These are phyloP conservation scores for Siderastrea siderea DNA, from an alignment of 92 coral and sea anemone species.

Conservation along the genomic window DNA sequence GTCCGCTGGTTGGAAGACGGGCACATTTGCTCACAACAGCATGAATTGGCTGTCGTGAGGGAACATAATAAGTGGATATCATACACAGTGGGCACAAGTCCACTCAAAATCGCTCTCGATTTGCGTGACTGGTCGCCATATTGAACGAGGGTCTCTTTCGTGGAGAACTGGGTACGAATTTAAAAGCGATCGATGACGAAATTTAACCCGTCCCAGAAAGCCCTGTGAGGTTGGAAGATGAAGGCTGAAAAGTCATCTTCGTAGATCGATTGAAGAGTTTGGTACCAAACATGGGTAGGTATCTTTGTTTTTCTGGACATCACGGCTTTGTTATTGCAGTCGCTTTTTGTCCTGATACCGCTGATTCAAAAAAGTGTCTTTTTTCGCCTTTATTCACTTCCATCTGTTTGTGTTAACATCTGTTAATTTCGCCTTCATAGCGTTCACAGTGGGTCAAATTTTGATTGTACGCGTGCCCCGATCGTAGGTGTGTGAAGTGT, in stretches of 20 bases:
- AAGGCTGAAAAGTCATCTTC: not conserved
- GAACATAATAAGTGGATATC: conserved; percentile 31
- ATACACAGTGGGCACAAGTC: conserved; percentile 19
- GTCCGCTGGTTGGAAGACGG: conserved; percentile 44
- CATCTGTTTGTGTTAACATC: conserved; percentile 8
- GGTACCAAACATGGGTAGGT: conserved; percentile 23
- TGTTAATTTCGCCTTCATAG: conserved; percentile 17
- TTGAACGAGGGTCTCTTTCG: conserved; percentile 2
- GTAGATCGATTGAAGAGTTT: not conserved
- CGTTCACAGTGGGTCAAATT: conserved; percentile 7
- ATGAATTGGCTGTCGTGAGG: conserved; percentile 44
- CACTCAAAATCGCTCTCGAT: conserved; percentile 14
- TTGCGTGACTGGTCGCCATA: conserved; percentile 37
- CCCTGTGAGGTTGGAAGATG: conserved; percentile 6
- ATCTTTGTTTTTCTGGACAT: conserved; percentile 34
- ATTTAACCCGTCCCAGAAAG: conserved; percentile 10
- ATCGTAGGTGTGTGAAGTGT: too few relatives aligned
- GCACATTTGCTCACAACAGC: conserved; percentile 47
- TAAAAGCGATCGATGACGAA: not conserved
- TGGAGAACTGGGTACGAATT: conserved; percentile 27
- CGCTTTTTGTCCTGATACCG: conserved; percentile 25
- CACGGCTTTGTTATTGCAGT: conserved; percentile 5
- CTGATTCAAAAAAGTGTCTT: conserved; percentile 24
- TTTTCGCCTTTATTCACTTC: conserved; percentile 15
- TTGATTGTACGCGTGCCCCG: too few relatives aligned